Evolutionary conservation across 2,888 invertebrate species (phyloP).

Genomic region (Acleris literana): DNA sequence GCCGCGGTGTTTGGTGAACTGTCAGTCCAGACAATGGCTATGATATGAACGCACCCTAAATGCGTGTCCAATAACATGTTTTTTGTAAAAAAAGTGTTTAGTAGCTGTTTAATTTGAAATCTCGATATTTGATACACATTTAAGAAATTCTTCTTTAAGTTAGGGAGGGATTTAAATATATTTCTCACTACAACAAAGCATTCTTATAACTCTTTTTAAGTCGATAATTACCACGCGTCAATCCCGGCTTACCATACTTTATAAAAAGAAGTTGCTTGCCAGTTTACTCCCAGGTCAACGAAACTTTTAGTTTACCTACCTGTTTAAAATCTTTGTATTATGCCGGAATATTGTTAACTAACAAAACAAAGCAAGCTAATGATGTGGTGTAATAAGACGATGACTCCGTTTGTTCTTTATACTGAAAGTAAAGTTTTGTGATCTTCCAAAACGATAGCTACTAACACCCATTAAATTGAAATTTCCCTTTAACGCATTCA

Average conservation of each 20-base stretch:
- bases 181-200: not conserved
- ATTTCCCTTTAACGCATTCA: too few relatives aligned
- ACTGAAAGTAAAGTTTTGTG: not conserved
- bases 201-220: too few relatives aligned
- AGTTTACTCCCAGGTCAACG: too few relatives aligned
- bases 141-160: not conserved
- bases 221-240: too few relatives aligned
- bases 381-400: too few relatives aligned
- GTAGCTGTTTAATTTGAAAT: conserved; percentile 34
- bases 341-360: too few relatives aligned
- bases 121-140: conserved; percentile 24
- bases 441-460: not conserved
- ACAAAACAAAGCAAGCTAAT: too few relatives aligned
- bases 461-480: conserved; percentile 22
- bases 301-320: too few relatives aligned
- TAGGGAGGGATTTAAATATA: not conserved
- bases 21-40: conserved; percentile 63
- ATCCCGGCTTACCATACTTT: too few relatives aligned
- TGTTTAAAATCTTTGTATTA: too few relatives aligned
- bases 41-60: conserved; percentile 55
- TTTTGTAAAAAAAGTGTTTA: conserved; percentile 44
- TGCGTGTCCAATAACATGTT: conserved; percentile 67
- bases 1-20: conserved; percentile 65
- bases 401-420: not conserved
- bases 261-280: too few relatives aligned